phyloP scores from a whole-genome alignment of 2,113 vertebrate genomes.

The Dolichotis patagonum region DNA sequence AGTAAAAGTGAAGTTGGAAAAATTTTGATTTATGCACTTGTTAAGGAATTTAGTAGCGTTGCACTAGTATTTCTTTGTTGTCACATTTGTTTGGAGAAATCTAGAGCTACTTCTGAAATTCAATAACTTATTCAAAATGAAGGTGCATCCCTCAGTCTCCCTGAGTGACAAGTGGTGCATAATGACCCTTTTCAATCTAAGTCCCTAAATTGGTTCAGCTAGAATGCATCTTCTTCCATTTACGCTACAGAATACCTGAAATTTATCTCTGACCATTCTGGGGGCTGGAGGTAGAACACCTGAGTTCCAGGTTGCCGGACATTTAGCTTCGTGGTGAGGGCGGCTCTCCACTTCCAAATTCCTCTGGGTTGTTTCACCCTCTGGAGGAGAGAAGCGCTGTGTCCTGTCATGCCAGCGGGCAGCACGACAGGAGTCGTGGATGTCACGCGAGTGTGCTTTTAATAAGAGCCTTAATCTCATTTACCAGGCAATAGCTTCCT shows the following conservation, averaged over 20 bases:
- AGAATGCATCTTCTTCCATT: not conserved
- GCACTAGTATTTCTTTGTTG: not conserved
- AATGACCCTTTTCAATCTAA: not conserved
- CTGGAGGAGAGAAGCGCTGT: not conserved
- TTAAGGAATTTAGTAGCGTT: not conserved
- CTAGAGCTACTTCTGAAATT: not conserved
- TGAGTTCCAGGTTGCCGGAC: too few relatives aligned
- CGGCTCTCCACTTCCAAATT: not conserved
- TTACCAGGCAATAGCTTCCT: not conserved
- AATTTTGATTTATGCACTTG: not conserved
- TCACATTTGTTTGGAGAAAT: not conserved
- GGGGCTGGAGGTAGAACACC: not conserved
- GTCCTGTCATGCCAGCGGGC: rapidly evolving
- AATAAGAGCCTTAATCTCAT: not conserved
- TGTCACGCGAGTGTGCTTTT: rapidly evolving
- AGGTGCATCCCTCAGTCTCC: not conserved
- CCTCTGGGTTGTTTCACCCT: not conserved
- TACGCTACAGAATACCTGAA: not conserved
- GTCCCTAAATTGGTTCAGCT: not conserved
- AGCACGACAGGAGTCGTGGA: not conserved
- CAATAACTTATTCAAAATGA: not conserved
- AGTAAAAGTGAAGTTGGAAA: not conserved
- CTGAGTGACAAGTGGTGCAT: too few relatives aligned
- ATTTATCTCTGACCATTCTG: not conserved
- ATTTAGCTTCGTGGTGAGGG: not conserved